These are phyloP conservation scores for Volucella bombylans DNA, from an alignment of 2,888 invertebrate species.

Conservation along the genomic window DNA sequence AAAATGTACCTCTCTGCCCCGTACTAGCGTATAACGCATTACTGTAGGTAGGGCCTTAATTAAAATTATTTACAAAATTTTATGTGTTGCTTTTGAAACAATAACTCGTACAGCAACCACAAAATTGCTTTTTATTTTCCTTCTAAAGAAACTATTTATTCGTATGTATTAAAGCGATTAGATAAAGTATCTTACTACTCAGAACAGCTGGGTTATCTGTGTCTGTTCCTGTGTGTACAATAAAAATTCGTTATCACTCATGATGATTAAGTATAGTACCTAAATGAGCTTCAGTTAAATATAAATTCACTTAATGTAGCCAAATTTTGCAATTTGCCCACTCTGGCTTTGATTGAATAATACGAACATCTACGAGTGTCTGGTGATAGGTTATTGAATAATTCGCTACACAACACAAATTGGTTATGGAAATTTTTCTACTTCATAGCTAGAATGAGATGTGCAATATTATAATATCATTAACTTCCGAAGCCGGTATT, in stretches of 20 bases:
- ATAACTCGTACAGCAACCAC: no score
- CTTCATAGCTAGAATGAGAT: not conserved
- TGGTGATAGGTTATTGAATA: constrained; percentile 16
- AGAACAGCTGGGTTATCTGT: not conserved
- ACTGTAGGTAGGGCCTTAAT: no score
- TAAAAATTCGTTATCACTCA: not conserved
- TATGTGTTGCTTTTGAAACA: no score
- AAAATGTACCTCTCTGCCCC: no score
- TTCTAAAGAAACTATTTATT: no score
- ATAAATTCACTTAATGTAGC: constrained; percentile 16
- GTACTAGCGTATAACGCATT: no score
- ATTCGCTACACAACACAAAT: constrained; percentile 8
- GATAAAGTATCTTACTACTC: constrained; percentile 36
- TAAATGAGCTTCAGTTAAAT: not conserved
- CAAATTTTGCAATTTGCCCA: constrained; percentile 26
- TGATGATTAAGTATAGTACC: not conserved
- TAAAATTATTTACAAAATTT: no score
- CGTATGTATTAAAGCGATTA: constrained; percentile 16
- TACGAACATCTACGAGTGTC: not conserved
- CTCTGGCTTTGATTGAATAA: constrained; percentile 30
- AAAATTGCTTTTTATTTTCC: no score
- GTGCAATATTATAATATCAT: constrained; percentile 14
- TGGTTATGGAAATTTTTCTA: constrained; percentile 17
- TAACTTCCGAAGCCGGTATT: not conserved
- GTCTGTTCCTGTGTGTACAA: no score